Evolutionary conservation across 2,113 vertebrate species (phyloP), one percentile per base, ranked within the genome.

Genomic region (Aphyosemion australe): DNA sequence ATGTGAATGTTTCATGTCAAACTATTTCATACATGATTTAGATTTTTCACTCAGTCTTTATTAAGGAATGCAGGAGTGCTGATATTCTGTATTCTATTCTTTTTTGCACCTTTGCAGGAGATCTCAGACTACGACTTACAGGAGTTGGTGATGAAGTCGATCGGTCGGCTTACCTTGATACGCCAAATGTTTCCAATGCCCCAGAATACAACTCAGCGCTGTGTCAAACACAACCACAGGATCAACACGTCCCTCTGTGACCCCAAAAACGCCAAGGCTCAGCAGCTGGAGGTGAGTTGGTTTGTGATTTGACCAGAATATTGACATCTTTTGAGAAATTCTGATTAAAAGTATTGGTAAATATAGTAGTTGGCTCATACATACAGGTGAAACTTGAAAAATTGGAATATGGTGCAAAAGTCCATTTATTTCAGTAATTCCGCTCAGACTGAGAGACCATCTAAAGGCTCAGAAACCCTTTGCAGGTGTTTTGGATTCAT

Each of bases 171-270:
- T 85, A 99, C 97, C 3, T 88, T 99, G 84, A 93, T 99, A 82
- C 93, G 97, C 0, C 97, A 99, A 92, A 95, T 93, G 0, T 99
- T 99, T 89, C 96, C 95, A 48, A 91, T 97, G 56, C 94, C 96
- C n/a, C 96, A 96, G 69, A 98, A 99, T 79, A 85, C 92, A 73
- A 97, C 94, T 75, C 96, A 99, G 83, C 93, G 95, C 60, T 99
- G 97, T 88, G 94, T 96, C 83, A 95, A 96, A 85, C 94, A 94
- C 89, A 98, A 95, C 92, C 97, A 99, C 92, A 91, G 95, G 75
- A 99, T 99, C 85, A 98, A 97, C 93, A 96, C 94, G 65, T 96
- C 96, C 39, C 86, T 99, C 42, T 99, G 97, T 81, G 96, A 99
- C 91, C 95, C 95, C 0, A 99, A 99, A 86, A 96, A 96, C 78